A percentile compares a stretch with the other conserved stretches of the same genome.
Conservation (phyloP, 2,797 vertebrate species). For the Scolopax bukidnonensis region DNA sequence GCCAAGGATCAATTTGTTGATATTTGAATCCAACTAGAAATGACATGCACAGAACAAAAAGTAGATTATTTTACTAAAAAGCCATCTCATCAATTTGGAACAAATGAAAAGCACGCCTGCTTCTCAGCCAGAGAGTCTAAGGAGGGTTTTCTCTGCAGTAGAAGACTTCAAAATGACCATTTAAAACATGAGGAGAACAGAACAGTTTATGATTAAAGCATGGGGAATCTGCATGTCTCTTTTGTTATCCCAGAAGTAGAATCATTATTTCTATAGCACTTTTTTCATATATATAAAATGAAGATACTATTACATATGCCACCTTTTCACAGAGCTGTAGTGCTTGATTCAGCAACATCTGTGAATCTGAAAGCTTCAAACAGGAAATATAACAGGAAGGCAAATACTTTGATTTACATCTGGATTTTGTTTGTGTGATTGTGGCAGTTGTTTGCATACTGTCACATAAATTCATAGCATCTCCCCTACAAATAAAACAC, state of each 20-base stretch:
- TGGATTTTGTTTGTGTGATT: not conserved
- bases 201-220: not conserved
- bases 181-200: not conserved
- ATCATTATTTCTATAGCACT: not conserved
- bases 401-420: not conserved
- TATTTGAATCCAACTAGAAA: constrained; percentile 45
- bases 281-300: not conserved
- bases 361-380: not conserved
- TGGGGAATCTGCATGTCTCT: not conserved
- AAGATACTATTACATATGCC: not conserved
- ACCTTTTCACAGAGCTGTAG: not conserved
- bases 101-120: not conserved
- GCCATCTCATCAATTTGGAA: constrained; percentile 14
- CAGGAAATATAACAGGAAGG: not conserved
- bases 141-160: not conserved
- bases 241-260: not conserved
- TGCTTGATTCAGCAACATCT: not conserved
- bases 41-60: constrained; percentile 13
- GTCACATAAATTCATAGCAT: not conserved
- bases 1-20: constrained; percentile 73
- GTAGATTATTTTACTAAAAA: constrained; percentile 26
- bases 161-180: not conserved
- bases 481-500: not conserved
- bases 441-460: not conserved
- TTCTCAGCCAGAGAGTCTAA: not conserved